Base-by-base conservation (phyloP, 2,888 invertebrate genomes). In the Tortrix viridana region DNA sequence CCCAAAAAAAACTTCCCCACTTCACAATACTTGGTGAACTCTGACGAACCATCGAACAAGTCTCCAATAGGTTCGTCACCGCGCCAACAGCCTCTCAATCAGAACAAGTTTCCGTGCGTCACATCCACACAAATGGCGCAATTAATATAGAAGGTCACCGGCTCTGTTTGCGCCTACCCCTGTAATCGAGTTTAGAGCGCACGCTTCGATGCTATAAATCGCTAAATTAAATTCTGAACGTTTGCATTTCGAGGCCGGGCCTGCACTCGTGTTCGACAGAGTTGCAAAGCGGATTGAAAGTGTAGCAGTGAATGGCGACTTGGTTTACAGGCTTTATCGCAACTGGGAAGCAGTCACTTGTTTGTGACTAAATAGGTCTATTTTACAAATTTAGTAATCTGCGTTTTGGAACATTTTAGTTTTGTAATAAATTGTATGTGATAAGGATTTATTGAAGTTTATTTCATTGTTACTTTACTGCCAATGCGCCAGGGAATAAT, bases 211-310 rank as follows among this genome's bases (percentile, higher is more conserved):
- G 60, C 58, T 16, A 77, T 81, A 81, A 85, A 84, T 84, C 80
- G 82, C 81, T 81, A 80, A 82, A 82, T 84, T 81, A 79, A 77
- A 81, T 82, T 84, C 76, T 73, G 66, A 67, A 22, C 77, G 76
- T 79, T 78, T 78, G 74, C 75, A 72, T 76, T 77, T 68, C 66
- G 69, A 69, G 68, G 69, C 73, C 49, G 41, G 48, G 47, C 44
- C 44, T 52, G 65, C 58, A 56, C 61, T 49, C 43, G 43, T 44
- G 16, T 55, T 32, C 32, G 32, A 43, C 7, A 43, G 55, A 43
- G 44, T 32, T 53, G 52, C 38, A 20, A 38, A 52, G 32, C 12
- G 9, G 9, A 26, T 26, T 3, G 9, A 9, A 26, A n/a, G n/a
- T n/a, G n/a, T n/a, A n/a, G n/a, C n/a, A n/a, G n/a, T n/a, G n/a